phyloP scores from a whole-genome alignment of 2,888 invertebrate genomes.

The Sceliomorpha sp. region DNA sequence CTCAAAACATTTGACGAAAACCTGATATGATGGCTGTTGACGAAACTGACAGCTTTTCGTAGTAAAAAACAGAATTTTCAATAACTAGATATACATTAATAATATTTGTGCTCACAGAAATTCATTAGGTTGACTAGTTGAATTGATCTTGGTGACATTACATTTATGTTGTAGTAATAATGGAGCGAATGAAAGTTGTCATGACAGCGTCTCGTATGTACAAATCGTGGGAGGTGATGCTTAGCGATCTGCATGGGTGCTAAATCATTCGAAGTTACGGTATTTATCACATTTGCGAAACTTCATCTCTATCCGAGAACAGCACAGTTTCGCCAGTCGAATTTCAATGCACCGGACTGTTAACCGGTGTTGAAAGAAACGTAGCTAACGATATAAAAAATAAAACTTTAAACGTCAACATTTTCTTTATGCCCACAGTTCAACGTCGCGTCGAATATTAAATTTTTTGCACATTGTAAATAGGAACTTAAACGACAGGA shows the following conservation, averaged over 20 bases:
- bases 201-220: constrained; percentile 74
- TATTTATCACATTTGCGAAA: constrained; percentile 47
- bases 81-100: constrained; percentile 54
- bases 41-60: constrained; percentile 2
- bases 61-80: constrained; percentile 20
- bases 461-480: constrained; percentile 30
- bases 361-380: constrained; percentile 41
- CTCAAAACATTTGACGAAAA: too few species aligned
- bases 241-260: constrained; percentile 22
- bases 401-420: constrained; percentile 49
- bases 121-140: constrained; percentile 74
- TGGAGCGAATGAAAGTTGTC: constrained; percentile 65
- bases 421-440: constrained; percentile 27
- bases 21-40: constrained; percentile 5
- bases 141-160: constrained; percentile 70
- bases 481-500: constrained; percentile 48
- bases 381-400: constrained; percentile 49
- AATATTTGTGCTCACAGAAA: constrained; percentile 76
- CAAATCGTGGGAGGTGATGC: constrained; percentile 56
- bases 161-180: constrained; percentile 57
- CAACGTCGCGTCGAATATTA: constrained; percentile 14
- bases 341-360: constrained; percentile 29
- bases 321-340: constrained; percentile 32
- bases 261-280: constrained; percentile 41
- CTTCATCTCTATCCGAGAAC: constrained; percentile 44